These are phyloP conservation scores for Bombus polaris DNA, from an alignment of 1,140 invertebrate genomes.

Conservation along the genomic window DNA sequence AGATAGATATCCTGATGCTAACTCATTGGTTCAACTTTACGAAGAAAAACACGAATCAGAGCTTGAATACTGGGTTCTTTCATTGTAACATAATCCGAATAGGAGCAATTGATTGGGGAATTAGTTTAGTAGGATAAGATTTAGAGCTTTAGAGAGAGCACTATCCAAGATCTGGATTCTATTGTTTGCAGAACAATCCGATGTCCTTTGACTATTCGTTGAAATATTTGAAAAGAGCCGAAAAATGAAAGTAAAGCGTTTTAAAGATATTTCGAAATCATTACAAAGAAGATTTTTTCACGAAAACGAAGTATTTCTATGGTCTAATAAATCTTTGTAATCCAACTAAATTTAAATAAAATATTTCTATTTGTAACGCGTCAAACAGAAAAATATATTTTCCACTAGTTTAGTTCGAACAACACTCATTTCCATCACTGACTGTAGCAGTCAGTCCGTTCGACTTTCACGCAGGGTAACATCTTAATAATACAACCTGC, in stretches of 20 bases:
- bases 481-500: constrained; percentile 80
- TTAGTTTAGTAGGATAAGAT: not conserved
- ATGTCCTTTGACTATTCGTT: not conserved
- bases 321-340: not conserved
- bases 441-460: not conserved
- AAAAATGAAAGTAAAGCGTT: not conserved
- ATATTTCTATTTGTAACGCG: not conserved
- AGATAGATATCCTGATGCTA: constrained; percentile 51
- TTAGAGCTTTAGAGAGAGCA: not conserved
- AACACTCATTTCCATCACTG: constrained; percentile 40
- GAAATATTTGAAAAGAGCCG: not conserved
- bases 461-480: constrained; percentile 55
- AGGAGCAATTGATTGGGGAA: not conserved
- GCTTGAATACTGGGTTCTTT: too few relatives aligned
- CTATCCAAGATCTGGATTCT: not conserved
- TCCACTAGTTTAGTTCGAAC: not conserved
- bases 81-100: not conserved
- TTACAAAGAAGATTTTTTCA: not conserved
- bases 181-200: not conserved
- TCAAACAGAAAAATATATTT: not conserved
- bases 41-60: not conserved
- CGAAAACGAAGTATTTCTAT: not conserved
- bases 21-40: constrained; percentile 45
- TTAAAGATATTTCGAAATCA: not conserved
- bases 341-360: too few relatives aligned